These are phyloP conservation scores for Trissolcus japonicus DNA, from an alignment of 2,888 invertebrate species.

Conservation along the genomic window DNA sequence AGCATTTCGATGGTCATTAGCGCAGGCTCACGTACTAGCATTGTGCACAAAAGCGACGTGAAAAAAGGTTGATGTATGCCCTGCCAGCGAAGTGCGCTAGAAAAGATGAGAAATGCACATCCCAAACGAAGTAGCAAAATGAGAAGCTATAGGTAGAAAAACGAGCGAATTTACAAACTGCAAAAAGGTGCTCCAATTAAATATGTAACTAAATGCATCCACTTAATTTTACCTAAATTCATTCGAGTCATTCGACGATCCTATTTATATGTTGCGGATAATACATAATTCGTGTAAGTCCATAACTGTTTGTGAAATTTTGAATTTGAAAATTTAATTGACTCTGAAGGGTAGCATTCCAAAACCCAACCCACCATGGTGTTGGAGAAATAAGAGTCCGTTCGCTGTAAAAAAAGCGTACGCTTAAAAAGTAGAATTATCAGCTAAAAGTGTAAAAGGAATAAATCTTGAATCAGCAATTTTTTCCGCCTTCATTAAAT, in stretches of 20 bases:
- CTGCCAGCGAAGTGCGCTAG: constrained; percentile 29
- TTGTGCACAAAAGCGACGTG: constrained; percentile 19
- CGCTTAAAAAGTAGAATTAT: constrained; percentile 42
- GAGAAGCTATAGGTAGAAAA: constrained; percentile 34
- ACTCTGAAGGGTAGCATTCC: constrained; percentile 18
- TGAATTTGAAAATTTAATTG: constrained; percentile 4
- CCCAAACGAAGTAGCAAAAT: constrained; percentile 32
- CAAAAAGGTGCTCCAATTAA: constrained; percentile 36
- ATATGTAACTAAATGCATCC: constrained; percentile 22
- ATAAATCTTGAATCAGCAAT: constrained; percentile 50
- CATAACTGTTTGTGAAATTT: too few species aligned
- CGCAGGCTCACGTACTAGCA: constrained; percentile 34
- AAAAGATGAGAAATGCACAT: constrained; percentile 38
- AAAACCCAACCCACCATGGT: constrained; percentile 40
- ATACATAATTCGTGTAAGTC: too few species aligned
- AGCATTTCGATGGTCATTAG: constrained; percentile 63
- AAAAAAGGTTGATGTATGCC: constrained; percentile 56
- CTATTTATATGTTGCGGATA: too few species aligned
- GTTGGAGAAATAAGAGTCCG: constrained; percentile 38
- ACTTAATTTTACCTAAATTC: neutral
- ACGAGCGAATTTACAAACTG: constrained; percentile 29
- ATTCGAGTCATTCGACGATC: too few species aligned
- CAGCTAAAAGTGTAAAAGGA: constrained; percentile 31
- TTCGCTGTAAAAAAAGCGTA: constrained; percentile 25
- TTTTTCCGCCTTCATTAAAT: constrained; percentile 50